Conservation (phyloP, 2,797 vertebrate genomes). For the Taeniopygia guttata region DNA sequence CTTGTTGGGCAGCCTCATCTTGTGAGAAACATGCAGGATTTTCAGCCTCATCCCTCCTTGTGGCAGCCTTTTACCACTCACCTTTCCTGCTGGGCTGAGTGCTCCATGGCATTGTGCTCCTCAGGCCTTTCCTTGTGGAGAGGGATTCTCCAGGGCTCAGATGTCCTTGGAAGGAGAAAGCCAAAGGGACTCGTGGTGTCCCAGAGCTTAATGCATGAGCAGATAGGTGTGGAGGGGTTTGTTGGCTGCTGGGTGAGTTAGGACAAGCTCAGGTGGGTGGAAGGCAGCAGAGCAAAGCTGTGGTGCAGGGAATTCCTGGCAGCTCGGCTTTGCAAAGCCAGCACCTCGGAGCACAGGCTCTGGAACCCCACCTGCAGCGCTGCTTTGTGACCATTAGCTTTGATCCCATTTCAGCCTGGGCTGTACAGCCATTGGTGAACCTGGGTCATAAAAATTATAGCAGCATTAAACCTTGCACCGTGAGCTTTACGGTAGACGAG, state of each 20-base stretch:
- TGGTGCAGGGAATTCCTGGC: neutral
- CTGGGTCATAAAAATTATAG: neutral
- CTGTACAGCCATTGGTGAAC: neutral
- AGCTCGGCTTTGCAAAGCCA: neutral
- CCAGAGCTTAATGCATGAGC: fast-evolving
- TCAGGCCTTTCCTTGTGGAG: fast-evolving
- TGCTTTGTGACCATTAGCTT: neutral
- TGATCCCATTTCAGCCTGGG: neutral
- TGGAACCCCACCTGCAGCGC: neutral
- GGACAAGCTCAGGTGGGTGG: fast-evolving
- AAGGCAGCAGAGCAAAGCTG: neutral
- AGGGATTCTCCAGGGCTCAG: neutral
- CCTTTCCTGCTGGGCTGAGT: neutral
- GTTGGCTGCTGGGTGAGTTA: neutral
- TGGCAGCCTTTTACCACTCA: neutral
- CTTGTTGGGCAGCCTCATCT: neutral
- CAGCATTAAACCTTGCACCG: neutral
- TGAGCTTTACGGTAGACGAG: neutral
- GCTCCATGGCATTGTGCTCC: fast-evolving
- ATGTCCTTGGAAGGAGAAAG: neutral
- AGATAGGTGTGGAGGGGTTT: fast-evolving
- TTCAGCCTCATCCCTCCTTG: neutral
- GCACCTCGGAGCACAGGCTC: fast-evolving
- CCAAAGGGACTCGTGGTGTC: fast-evolving
- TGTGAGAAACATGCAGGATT: neutral